Base-by-base conservation (phyloP, 1,140 invertebrate genomes). In the Drosophila dunni region DNA sequence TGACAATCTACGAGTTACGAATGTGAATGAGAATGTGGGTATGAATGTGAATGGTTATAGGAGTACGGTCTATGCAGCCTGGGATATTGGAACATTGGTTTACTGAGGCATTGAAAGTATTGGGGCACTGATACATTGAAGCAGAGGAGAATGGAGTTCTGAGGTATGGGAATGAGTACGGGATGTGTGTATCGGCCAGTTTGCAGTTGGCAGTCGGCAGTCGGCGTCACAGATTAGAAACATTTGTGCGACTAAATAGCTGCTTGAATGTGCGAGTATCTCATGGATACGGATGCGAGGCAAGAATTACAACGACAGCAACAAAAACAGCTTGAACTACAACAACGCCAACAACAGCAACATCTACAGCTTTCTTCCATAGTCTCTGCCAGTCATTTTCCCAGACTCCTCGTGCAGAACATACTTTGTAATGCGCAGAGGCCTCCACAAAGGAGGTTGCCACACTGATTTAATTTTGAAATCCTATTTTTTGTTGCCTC, bases 201-300 rank as follows among this genome's bases (percentile, higher is more conserved):
- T 53, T 54, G 61, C 71, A 62, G 71, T 68, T 63, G 69, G 63
- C 75, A n/a, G n/a, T n/a, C n/a, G 58, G 61, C 71, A 62, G 71
- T 68, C 67, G 69, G 63, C 75, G 80, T 79, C 79, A 81, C 75
- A 81, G 80, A 78, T 81, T 81, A 82, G 79, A 82, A 81, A 81
- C 79, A 81, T 81, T 80, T 82, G 76, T 80, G 79, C 67, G 79
- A 72, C 79, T 79, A 81, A 81, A 81, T 81, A 68, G 79, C 63
- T 56, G 40, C 11, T 46, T 60, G 54, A 46, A 56, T 66, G 46
- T 38, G 36, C 33, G 51, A 63, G 76, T 81, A 76, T 81, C 77
- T 76, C 72, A 81, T 73, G 74, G 78, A 80, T 80, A 77, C 79
- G 81, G 79, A 83, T 83, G 79, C 81, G 50, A 50, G 46, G 56